Percentiles rank a stretch among this genome's conserved stretches.
phyloP scores from a whole-genome alignment of 2,113 vertebrate genomes.

The Anarrhichthys ocellatus region DNA sequence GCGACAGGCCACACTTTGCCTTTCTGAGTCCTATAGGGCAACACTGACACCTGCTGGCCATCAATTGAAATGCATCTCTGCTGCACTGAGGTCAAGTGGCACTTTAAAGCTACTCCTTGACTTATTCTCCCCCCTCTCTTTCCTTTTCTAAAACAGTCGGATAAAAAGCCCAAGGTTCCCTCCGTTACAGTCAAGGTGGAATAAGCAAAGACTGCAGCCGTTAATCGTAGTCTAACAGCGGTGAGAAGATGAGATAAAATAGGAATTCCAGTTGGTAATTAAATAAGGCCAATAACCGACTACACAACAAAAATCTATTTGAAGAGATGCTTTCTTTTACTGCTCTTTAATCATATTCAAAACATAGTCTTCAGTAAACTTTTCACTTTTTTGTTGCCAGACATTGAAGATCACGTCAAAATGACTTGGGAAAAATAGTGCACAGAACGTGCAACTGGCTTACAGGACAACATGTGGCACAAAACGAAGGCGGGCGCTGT shows the following conservation, averaged over 20 bases:
- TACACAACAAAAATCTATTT: neutral
- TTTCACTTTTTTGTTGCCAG: neutral
- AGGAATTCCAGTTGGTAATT: neutral
- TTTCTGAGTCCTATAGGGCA: conserved; percentile 13
- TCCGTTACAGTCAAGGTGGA: neutral
- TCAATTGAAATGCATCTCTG: conserved; percentile 1
- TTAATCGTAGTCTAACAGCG: neutral
- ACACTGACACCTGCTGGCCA: conserved; percentile 77
- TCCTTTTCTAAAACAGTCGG: neutral
- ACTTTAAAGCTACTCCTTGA: neutral
- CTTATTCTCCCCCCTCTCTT: conserved; percentile 22
- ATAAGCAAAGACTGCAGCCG: neutral
- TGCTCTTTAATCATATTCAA: neutral
- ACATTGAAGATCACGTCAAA: neutral
- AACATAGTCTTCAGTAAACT: neutral
- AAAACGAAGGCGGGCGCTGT: neutral
- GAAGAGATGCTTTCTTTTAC: neutral
- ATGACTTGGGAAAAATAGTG: neutral
- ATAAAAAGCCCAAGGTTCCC: neutral
- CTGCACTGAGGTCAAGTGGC: neutral
- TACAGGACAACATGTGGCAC: too few relatives aligned
- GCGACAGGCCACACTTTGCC: neutral
- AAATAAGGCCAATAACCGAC: neutral
- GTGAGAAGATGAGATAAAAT: neutral
- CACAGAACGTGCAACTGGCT: neutral